Base-by-base conservation (phyloP, 2,113 vertebrate species). In the Thomomys bottae region DNA sequence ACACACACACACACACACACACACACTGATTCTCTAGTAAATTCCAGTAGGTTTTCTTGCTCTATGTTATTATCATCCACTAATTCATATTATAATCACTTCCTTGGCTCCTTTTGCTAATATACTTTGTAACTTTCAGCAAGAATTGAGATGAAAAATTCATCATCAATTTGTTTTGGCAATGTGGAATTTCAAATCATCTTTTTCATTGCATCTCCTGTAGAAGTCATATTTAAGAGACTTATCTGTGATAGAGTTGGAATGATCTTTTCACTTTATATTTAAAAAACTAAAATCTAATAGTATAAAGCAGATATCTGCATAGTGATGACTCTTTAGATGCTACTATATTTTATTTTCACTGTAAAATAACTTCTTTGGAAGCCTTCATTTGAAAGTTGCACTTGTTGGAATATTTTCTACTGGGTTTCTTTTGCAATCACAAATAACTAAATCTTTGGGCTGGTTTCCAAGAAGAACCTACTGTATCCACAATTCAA, bases 111-210 rank as follows among this genome's bases (percentile, higher is more conserved):
- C 79, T 89, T 90, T 84, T 75, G 14, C 92, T 94, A 96, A 96
- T 94, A 71, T 32, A 78, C 36, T 95, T 79, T 8, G 61, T 94
- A 96, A 87, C 42, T 32, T 42, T 81, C 92, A 76, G 81, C 75
- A 93, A 94, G 95, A 96, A 72, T 21, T 20, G 87, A 94, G 71
- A 85, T 86, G 92, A 90, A 95, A 92, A 87, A 34, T 70, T 96
- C 92, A 94, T 95, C 42, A 23, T 92, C 88, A 21, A 20, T 95
- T 96, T 97, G 66, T 80, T 96, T 96, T 93, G 81, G 95, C 91
- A 92, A 78, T 2, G 28, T 26, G 20, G 88, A 66, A 4, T 94
- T 95, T 94, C 5, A 0, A 34, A 2, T 34, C 14, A 1, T 66
- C 54, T 71, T 38, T 5, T 71, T 12, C 34, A 49, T 61, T 92